Percentiles rank a stretch among this genome's conserved stretches.
These are phyloP conservation scores for Brenthis hecate DNA, from an alignment of 2,888 invertebrate species.

Conservation along the genomic window DNA sequence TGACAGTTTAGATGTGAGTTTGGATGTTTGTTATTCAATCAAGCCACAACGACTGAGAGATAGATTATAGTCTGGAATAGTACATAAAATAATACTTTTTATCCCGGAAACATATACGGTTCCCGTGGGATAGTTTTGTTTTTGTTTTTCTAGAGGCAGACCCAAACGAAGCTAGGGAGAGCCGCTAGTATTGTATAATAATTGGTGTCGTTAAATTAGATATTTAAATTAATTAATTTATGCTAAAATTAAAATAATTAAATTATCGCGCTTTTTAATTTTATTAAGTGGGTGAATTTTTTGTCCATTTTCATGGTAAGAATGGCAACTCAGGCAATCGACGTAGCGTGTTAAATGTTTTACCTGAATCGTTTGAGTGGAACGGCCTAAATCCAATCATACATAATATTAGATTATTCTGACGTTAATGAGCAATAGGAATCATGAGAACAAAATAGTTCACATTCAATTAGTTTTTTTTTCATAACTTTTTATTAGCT, in stretches of 20 bases:
- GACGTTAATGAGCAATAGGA: conserved; percentile 42
- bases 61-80: too few relatives aligned
- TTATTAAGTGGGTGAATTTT: conserved; percentile 1
- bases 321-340: conserved; percentile 24
- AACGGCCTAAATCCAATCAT: conserved; percentile 47
- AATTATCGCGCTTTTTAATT: not conserved
- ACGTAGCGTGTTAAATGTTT: conserved; percentile 44
- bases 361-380: conserved; percentile 43
- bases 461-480: conserved; percentile 34
- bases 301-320: not conserved
- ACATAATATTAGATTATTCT: conserved; percentile 43
- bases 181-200: not conserved
- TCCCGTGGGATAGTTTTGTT: too few relatives aligned
- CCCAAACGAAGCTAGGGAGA: too few relatives aligned
- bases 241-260: not conserved
- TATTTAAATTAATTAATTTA: not conserved
- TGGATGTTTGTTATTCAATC: too few relatives aligned
- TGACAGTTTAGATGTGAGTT: too few relatives aligned
- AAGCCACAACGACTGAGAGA: too few relatives aligned
- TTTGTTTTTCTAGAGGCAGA: too few relatives aligned
- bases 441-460: conserved; percentile 41
- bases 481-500: conserved; percentile 11
- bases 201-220: not conserved
- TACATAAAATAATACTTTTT: too few relatives aligned
- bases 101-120: too few relatives aligned